These are phyloP conservation scores for Brachionus rubens DNA, from an alignment of 1,140 invertebrate genomes.

Conservation along the genomic window DNA sequence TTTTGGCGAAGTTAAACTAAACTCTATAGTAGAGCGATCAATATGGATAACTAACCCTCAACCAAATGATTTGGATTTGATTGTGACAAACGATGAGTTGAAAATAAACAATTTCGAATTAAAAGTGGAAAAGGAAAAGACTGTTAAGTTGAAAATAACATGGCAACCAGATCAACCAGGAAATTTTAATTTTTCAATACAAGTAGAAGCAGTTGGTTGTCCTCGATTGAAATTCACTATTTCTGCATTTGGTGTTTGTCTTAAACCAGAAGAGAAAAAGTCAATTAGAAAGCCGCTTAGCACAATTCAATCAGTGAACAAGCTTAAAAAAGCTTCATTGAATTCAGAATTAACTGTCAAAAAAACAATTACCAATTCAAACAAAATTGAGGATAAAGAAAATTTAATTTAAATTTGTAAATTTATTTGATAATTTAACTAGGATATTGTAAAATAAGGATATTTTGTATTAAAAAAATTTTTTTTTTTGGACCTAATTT, in stretches of 20 bases:
- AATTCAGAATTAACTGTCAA: background rate
- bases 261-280: background rate
- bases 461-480: no score
- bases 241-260: constrained; percentile 17
- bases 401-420: no score
- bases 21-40: background rate
- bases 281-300: background rate
- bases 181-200: constrained; percentile 12
- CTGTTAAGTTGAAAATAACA: background rate
- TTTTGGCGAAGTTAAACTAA: constrained; percentile 10
- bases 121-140: background rate
- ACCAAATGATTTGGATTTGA: background rate
- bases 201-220: background rate
- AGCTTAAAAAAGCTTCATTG: no score
- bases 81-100: background rate
- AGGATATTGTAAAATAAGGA: no score
- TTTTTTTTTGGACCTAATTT: no score
- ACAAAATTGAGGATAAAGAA: no score
- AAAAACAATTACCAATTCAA: background rate
- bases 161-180: constrained; percentile 33
- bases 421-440: no score
- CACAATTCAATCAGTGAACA: background rate
- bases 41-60: background rate
- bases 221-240: constrained; percentile 2
- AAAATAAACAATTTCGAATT: constrained; percentile 24